Base-by-base conservation (phyloP, 2,797 vertebrate genomes). In the Vespertilio murinus region DNA sequence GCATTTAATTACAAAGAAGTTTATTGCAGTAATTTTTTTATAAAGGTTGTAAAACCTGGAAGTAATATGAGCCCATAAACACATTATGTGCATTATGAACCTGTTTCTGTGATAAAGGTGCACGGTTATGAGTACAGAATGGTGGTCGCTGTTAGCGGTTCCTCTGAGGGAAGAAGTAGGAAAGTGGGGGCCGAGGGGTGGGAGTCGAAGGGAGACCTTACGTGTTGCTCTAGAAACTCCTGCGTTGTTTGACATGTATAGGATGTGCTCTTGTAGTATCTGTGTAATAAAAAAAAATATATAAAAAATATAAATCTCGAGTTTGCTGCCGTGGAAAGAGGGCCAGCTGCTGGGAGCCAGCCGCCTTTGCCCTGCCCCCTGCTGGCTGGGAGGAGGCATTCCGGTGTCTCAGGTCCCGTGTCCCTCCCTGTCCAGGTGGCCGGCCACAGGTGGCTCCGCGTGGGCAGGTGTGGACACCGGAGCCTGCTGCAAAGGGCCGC, bases 361-460 rank as follows among this genome's bases (percentile, higher is more conserved):
- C 47, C 38, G 1, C 86, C 47, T 70, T 42, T 38, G 16, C 18
- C 35, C 64, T 83, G 20, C 14, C 16, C 42, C 38, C 3, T 30
- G 22, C 22, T 47, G 42, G 30, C 59, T 45, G 49, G 28, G n/a
- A 59, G 30, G 13, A 61, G 33, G 25, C 47, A 16, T 25, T 45
- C 30, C 56, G 42, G 9, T 64, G 0, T 20, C 22, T 91, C 8
- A 11, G 49, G 83, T 52, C 33, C 38, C 11, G 0, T 5, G 18
- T 8, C 16, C 33, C 23, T 71, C 42, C 40, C 42, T 11, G 28
- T 18, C 9, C 12, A 28, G 25, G 25, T n/a, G 79, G 33, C 33
- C 0, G 0, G 42, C 30, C 33, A 38, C 6, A 61, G 74, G 56
- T 3, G 12, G 14, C 20, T 40, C 59, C 5, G 4, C 14, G 2